These are phyloP conservation scores for Lacerta viridis DNA, from an alignment of 2,797 vertebrate species.

Conservation along the genomic window DNA sequence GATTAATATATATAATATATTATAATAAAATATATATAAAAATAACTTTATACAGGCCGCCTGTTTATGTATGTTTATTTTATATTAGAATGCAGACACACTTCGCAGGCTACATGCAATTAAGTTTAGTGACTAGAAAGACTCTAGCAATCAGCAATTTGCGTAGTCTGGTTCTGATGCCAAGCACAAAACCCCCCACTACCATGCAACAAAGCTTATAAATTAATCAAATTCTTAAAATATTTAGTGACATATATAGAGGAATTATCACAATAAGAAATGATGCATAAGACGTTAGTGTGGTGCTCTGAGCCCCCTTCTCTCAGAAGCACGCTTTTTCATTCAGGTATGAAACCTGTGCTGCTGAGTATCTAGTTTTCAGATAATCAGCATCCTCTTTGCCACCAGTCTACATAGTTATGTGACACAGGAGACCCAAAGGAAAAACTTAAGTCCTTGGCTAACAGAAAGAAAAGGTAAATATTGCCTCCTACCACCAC, in stretches of 20 bases:
- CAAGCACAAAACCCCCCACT: conserved; percentile 61
- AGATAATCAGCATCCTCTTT: conserved; percentile 2
- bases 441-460: not conserved
- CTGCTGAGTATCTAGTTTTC: not conserved
- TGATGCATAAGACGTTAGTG: conserved; percentile 64
- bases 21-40: no score
- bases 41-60: conserved; percentile 14
- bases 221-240: conserved; percentile 77
- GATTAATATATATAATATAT: no score
- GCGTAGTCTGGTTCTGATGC: conserved; percentile 67
- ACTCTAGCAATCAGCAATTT: conserved; percentile 74
- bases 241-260: conserved; percentile 75
- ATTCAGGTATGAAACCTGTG: conserved; percentile 35
- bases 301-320: conserved; percentile 56
- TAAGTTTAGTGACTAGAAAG: conserved; percentile 76
- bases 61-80: conserved; percentile 81
- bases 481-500: not conserved
- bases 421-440: not conserved
- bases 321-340: conserved; percentile 53
- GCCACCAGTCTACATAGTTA: conserved; percentile 14
- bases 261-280: conserved; percentile 69
- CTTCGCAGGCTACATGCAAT: conserved; percentile 82
- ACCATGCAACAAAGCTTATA: conserved; percentile 71
- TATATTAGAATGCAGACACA: conserved; percentile 76
- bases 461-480: not conserved